These are phyloP conservation scores for Scaptomyza flava DNA, from an alignment of 2,888 invertebrate species.

Conservation along the genomic window DNA sequence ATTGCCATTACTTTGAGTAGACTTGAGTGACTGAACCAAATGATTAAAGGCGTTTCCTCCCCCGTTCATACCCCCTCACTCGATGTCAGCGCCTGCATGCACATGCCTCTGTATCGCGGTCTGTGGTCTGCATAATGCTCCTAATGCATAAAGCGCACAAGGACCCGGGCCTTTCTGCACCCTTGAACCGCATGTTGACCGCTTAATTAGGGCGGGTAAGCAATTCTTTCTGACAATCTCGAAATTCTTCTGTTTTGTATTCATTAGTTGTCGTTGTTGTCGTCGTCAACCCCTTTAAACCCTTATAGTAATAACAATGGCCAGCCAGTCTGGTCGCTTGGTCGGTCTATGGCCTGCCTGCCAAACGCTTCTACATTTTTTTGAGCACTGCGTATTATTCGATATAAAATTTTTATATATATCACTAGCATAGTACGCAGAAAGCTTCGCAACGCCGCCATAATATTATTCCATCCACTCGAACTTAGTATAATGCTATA, in stretches of 20 bases:
- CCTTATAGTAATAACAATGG: conserved; percentile 56
- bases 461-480: too few species aligned
- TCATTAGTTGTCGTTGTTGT: conserved; percentile 12
- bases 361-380: conserved; percentile 65
- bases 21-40: conserved; percentile 61
- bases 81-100: background rate
- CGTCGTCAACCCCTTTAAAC: conserved; percentile 16
- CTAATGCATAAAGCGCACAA: conserved; percentile 55
- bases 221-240: conserved; percentile 34
- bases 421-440: background rate
- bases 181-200: conserved; percentile 73
- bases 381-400: conserved; percentile 73
- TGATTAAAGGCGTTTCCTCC: conserved; percentile 52
- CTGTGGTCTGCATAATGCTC: conserved; percentile 48
- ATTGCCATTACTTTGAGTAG: conserved; percentile 33
- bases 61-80: background rate
- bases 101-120: conserved; percentile 16
- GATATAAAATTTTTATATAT: conserved; percentile 53
- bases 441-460: too few species aligned
- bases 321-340: conserved; percentile 31
- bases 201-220: conserved; percentile 72
- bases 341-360: conserved; percentile 40
- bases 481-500: too few species aligned
- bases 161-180: conserved; percentile 54
- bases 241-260: conserved; percentile 40